Base-by-base conservation (phyloP, 1,140 invertebrate species). In the Lordiphosa clarofinis region DNA sequence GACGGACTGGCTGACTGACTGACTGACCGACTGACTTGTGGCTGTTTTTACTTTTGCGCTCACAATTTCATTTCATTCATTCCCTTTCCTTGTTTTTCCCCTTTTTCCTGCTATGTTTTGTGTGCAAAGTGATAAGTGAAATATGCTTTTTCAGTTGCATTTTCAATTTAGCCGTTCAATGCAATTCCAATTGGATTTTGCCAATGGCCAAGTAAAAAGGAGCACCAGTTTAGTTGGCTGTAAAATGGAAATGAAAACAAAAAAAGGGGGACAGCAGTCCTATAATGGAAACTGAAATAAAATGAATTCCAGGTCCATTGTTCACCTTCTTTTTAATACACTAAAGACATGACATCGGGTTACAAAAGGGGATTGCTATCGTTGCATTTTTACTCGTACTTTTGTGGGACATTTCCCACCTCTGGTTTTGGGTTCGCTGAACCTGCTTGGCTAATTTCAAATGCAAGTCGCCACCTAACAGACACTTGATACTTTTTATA, bases 91-190 rank as follows among this genome's bases (percentile, higher is more conserved):
- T 44, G 3, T 35, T n/a, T 11, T 43, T 10, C n/a, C 24, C 42
- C 57, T 60, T 61, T 21, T 40, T 42, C 48, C 33, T 59, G 43
- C 6, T 57, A 39, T 79, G 67, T 82, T 76, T 76, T 81, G 76
- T 81, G 78, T 72, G 76, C 76, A 81, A 81, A 82, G 76, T 82
- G 76, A 81, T 81, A 81, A 81, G 76, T 81, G 76, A 81, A 81
- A 81, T 81, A 81, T 81, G 76, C 76, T 81, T 81, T 64, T 81
- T 82, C 78, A 81, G 76, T 66, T 69, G 66, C 65, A 69, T 69
- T 81, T 81, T 81, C 76, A 81, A 81, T 81, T 81, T 81, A 81
- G 76, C 58, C 68, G 72, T 73, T 82, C 76, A 82, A 81, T 81
- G 78, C 72, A 82, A 81, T 82, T 81, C 46, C 72, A 81, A 82